Evolutionary conservation across 2,888 invertebrate genomes (phyloP), one percentile per base, ranked within the genome.

Genomic region (Norana najaformis): DNA sequence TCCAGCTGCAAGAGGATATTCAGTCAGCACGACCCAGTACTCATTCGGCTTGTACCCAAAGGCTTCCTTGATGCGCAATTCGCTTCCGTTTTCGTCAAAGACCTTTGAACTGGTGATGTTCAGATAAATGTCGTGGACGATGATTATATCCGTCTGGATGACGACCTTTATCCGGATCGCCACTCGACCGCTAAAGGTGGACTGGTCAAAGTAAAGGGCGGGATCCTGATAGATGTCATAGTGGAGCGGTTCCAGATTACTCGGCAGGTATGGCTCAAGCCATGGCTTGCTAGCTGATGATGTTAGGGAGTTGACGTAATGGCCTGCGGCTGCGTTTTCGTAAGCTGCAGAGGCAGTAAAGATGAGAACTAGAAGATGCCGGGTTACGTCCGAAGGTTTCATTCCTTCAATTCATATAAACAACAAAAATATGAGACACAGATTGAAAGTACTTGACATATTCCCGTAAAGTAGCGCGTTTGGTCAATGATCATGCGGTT

Each of bases 211-310:
- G 91, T 96, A 94, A 91, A 97, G 95, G 93, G 97, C 95, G 0
- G 97, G 97, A 93, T 96, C 95, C 53, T 97, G 94, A 89, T 95
- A 95, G 8, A 97, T 95, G 92, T 96, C 96, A 94, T 97, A 97
- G 91, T 96, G 96, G 35, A 94, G 93, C 0, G 97, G 97, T 47
- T 95, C 93, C 0, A 97, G 95, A 83, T 96, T 94, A 69, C 94
- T 95, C 1, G 97, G 96, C 23, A 97, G 94, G 85, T 97, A 96
- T 13, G 91, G 91, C 34, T 91, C 83, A 37, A 47, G 35, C 91
- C 91, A 92, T 14, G 92, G 92, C 16, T 91, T 91, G 8, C 47
- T 53, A 23, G 83, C 91, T n/a, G n/a, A n/a, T n/a, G n/a, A n/a
- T n/a, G n/a, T n/a, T n/a, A n/a, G n/a, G n/a, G n/a, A n/a, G n/a